These are phyloP conservation scores for Megalops cyprinoides DNA, from an alignment of 2,797 vertebrate species.

Conservation along the genomic window DNA sequence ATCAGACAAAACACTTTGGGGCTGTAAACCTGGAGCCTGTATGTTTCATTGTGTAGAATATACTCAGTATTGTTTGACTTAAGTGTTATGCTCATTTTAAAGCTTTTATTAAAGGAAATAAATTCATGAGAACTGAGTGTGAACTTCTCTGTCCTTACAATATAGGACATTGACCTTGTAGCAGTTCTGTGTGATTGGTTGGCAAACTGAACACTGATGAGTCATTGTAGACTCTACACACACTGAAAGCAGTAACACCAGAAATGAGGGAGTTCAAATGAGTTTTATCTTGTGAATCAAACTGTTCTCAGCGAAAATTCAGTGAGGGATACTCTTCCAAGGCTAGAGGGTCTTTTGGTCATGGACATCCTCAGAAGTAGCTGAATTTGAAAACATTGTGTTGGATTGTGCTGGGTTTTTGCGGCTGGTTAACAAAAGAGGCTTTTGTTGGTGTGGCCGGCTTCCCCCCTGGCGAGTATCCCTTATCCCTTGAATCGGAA, in stretches of 20 bases:
- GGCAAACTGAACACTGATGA: not conserved
- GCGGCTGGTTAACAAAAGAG: constrained; percentile 50
- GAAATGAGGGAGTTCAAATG: too few relatives aligned
- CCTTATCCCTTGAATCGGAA: not conserved
- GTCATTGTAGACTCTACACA: too few relatives aligned
- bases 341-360: not conserved
- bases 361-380: not conserved
- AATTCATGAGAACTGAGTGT: too few relatives aligned
- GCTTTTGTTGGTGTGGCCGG: constrained; percentile 58
- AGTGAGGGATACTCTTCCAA: not conserved
- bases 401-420: constrained; percentile 40
- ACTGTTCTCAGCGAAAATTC: not conserved
- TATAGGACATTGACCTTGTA: constrained; percentile 4
- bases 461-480: constrained; percentile 37
- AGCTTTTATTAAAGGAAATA: too few relatives aligned
- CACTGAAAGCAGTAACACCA: too few relatives aligned
- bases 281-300: not conserved
- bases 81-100: too few relatives aligned
- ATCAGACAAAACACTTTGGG: constrained; percentile 19
- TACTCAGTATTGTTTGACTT: too few relatives aligned
- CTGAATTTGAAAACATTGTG: constrained; percentile 32
- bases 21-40: too few relatives aligned
- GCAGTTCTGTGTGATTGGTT: not conserved
- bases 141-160: too few relatives aligned
- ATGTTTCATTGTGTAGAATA: too few relatives aligned